phyloP scores from a whole-genome alignment of 2,888 invertebrate species.

The Copidosoma aretas region DNA sequence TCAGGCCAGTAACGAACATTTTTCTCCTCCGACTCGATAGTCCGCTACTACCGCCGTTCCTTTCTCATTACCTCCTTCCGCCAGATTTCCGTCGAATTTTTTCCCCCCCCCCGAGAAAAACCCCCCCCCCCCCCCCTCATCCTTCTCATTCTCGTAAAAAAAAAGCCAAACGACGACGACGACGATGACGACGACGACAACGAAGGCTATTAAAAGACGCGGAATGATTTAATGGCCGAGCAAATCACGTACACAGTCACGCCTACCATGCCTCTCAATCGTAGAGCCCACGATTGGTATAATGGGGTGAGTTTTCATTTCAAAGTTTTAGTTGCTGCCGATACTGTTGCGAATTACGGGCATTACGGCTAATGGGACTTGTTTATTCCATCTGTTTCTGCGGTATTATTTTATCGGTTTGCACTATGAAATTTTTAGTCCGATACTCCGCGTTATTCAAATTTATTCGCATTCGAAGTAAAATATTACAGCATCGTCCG shows the following conservation, averaged over 20 bases:
- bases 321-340: no score
- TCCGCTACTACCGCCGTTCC: background rate
- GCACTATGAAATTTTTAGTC: no score
- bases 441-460: no score
- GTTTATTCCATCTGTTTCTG: slow-evolving; percentile 8
- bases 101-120: slow-evolving; percentile 6
- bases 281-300: no score
- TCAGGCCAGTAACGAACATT: background rate
- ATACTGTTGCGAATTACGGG: no score
- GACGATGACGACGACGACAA: background rate
- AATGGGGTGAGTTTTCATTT: no score
- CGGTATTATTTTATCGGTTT: no score
- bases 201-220: slow-evolving; percentile 26
- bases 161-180: background rate
- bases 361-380: slow-evolving; percentile 28
- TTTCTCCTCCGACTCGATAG: background rate
- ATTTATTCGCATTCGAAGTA: no score
- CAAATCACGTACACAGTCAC: slow-evolving; percentile 7
- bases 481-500: no score
- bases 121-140: background rate
- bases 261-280: background rate
- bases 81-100: slow-evolving; percentile 15
- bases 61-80: slow-evolving; percentile 28
- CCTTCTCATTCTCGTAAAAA: background rate
- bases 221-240: slow-evolving; percentile 46